phyloP scores from a whole-genome alignment of 2,113 vertebrate species.

The Mola mola region DNA sequence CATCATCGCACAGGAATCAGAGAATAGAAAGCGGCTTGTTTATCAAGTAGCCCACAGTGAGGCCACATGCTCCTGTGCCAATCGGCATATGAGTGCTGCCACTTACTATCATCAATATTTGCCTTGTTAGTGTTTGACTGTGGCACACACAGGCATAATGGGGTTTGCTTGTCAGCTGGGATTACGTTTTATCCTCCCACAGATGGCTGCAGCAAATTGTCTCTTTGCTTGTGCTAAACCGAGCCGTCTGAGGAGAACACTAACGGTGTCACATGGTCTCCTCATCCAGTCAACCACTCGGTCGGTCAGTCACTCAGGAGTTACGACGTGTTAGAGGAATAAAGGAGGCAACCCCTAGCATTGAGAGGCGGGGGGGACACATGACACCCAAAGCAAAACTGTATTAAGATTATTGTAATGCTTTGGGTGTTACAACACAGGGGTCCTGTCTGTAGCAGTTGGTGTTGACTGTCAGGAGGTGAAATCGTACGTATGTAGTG shows the following conservation, averaged over 20 bases:
- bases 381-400: slow-evolving; percentile 18
- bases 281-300: too few relatives aligned
- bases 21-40: slow-evolving; percentile 56
- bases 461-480: slow-evolving; percentile 19
- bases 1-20: slow-evolving; percentile 56
- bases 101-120: slow-evolving; percentile 52
- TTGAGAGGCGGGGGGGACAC: not conserved
- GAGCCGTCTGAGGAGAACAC: slow-evolving; percentile 39
- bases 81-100: slow-evolving; percentile 35
- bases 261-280: slow-evolving; percentile 19
- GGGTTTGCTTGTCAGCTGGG: slow-evolving; percentile 32
- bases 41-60: slow-evolving; percentile 47
- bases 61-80: too few relatives aligned
- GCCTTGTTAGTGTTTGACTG: slow-evolving; percentile 48
- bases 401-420: slow-evolving; percentile 11
- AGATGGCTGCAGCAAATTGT: slow-evolving; percentile 47
- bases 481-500: too few relatives aligned
- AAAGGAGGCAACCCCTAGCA: not conserved
- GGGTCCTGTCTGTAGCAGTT: slow-evolving; percentile 17
- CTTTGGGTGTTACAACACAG: not conserved
- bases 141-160: slow-evolving; percentile 27
- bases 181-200: slow-evolving; percentile 33
- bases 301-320: too few relatives aligned
- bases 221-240: slow-evolving; percentile 27
- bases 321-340: slow-evolving; percentile 22